A percentile compares a stretch with the other conserved stretches of the same genome.
Conservation (phyloP, 2,113 vertebrate genomes). For the Rhinogobius similis region DNA sequence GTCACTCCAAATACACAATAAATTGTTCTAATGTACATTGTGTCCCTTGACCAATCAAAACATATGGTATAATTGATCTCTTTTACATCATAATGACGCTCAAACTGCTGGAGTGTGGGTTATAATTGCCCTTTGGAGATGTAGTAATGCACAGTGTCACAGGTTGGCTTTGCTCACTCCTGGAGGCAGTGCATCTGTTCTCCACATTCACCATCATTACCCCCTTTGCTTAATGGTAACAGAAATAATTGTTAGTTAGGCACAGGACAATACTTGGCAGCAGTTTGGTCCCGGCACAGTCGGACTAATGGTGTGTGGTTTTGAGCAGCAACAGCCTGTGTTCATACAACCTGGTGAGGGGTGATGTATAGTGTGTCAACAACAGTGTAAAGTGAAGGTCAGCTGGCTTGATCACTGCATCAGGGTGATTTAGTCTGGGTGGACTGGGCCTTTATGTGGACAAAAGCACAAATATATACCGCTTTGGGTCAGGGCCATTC, state of each 20-base stretch:
- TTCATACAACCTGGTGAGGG: not conserved
- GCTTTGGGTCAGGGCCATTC: slow-evolving; percentile 11
- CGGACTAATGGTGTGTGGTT: slow-evolving; percentile 16
- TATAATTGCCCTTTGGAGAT: slow-evolving; percentile 26
- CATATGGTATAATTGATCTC: not conserved
- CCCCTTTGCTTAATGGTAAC: slow-evolving; percentile 19
- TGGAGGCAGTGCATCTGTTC: slow-evolving; percentile 28
- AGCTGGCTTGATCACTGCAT: slow-evolving; percentile 18
- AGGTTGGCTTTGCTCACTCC: slow-evolving; percentile 35
- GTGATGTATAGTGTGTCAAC: slow-evolving; percentile 12
- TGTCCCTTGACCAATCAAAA: not conserved
- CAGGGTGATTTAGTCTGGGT: not conserved
- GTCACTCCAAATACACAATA: not conserved
- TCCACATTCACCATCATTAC: slow-evolving; percentile 45
- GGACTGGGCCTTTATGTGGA: slow-evolving; percentile 13
- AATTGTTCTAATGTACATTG: not conserved
- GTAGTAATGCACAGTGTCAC: slow-evolving; percentile 15
- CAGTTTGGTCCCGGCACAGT: not conserved
- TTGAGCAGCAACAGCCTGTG: slow-evolving; percentile 2
- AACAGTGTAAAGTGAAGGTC: slow-evolving; percentile 25
- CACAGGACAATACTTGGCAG: slow-evolving; percentile 16
- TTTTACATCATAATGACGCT: not conserved
- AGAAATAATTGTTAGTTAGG: slow-evolving; percentile 42
- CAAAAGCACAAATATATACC: slow-evolving; percentile 14
- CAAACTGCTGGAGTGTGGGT: slow-evolving; percentile 4